Evolutionary conservation across 2,113 vertebrate genomes (phyloP).

Genomic region (Leptosomus discolor): DNA sequence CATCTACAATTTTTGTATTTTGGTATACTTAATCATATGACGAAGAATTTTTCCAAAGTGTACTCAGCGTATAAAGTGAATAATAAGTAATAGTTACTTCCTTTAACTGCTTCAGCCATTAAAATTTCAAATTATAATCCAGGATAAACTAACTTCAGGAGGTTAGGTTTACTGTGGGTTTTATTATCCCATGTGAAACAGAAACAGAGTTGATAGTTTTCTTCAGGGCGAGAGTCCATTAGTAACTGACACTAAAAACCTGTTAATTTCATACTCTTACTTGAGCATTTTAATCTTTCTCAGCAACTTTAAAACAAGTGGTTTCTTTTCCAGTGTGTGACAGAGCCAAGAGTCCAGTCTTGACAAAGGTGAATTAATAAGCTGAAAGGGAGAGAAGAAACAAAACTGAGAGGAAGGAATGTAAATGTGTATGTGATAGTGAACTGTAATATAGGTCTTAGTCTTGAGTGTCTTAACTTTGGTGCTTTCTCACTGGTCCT

Average conservation of each 20-base stretch:
- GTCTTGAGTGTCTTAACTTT: background rate
- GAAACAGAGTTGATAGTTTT: slow-evolving; percentile 9
- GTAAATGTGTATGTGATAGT: background rate
- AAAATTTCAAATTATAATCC: slow-evolving; percentile 44
- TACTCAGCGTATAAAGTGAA: background rate
- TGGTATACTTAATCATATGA: background rate
- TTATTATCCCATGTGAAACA: slow-evolving; percentile 17
- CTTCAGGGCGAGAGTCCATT: background rate
- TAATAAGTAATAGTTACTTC: slow-evolving; percentile 26
- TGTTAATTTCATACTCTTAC: background rate
- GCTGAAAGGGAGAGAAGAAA: background rate
- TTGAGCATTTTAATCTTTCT: slow-evolving; percentile 19
- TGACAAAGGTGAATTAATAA: background rate
- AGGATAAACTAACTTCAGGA: slow-evolving; percentile 61
- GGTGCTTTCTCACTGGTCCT: background rate
- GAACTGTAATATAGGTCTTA: background rate
- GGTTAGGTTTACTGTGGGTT: slow-evolving; percentile 3
- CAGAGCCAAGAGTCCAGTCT: background rate
- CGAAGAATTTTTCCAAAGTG: slow-evolving; percentile 12
- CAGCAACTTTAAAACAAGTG: background rate
- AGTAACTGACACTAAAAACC: background rate
- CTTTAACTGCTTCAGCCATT: slow-evolving; percentile 29
- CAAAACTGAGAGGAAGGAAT: background rate
- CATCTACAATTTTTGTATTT: background rate
- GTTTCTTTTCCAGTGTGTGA: background rate